Evolutionary conservation across 2,888 invertebrate species (phyloP).

Genomic region (Caenorhabditis sp.): DNA sequence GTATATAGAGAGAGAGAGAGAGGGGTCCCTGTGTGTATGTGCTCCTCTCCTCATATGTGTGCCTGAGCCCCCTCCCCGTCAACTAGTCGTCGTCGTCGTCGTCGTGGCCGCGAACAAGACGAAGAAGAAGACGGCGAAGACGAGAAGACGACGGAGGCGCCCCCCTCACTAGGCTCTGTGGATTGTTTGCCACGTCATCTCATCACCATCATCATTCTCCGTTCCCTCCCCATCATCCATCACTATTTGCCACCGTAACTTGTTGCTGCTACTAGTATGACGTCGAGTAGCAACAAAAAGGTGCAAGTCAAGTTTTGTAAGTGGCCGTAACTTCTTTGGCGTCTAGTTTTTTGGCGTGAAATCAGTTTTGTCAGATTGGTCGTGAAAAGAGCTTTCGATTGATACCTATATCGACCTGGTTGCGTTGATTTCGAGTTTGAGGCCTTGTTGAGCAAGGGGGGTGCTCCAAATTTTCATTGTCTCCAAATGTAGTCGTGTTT

Average conservation of each 20-base stretch:
- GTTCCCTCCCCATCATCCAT: background rate
- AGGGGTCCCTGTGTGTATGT: slow-evolving; percentile 25
- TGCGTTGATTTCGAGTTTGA: background rate
- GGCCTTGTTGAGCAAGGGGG: no score
- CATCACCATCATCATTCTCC: slow-evolving; percentile 10
- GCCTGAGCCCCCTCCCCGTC: slow-evolving; percentile 48
- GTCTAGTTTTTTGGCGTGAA: background rate
- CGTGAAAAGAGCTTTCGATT: background rate
- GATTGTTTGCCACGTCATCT: slow-evolving; percentile 32
- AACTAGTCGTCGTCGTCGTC: slow-evolving; percentile 56
- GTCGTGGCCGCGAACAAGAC: slow-evolving; percentile 22
- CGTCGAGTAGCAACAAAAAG: slow-evolving; percentile 70
- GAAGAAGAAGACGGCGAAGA: background rate
- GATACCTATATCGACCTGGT: background rate
- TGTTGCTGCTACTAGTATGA: slow-evolving; percentile 27
- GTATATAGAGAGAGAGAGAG: slow-evolving; percentile 34
- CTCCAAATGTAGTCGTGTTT: background rate
- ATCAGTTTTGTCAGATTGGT: background rate
- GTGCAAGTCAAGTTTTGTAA: slow-evolving; percentile 75
- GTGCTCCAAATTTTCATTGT: background rate
- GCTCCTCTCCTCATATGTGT: slow-evolving; percentile 50
- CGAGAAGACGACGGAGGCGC: background rate
- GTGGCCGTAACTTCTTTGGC: slow-evolving; percentile 26
- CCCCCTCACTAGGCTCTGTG: background rate
- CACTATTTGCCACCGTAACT: slow-evolving; percentile 2